These are phyloP conservation scores for Aurelia sp. DNA, from an alignment of 30 jellyfish, hydroid and myxozoan species.

Conservation along the genomic window DNA sequence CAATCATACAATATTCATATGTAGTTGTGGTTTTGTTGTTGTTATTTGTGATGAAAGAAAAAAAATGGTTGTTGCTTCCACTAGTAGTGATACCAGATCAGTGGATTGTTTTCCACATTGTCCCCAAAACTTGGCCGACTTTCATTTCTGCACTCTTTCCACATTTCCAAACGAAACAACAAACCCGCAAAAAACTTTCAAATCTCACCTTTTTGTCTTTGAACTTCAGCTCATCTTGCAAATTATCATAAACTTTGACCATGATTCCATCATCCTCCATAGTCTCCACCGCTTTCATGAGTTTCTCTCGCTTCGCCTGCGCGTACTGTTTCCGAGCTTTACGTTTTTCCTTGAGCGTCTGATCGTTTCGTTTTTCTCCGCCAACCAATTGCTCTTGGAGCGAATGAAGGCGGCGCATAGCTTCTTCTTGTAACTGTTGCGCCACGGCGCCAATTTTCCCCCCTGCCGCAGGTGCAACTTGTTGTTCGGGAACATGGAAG, in stretches of 20 bases:
- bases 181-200: no score
- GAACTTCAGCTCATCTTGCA: constrained; percentile 92
- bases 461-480: constrained; percentile 21
- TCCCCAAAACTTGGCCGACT: neutral
- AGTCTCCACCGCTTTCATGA: constrained; percentile 85
- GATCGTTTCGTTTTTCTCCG: constrained; percentile 82
- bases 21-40: no score
- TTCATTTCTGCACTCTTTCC: no score
- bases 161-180: no score
- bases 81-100: no score
- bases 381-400: constrained; percentile 98
- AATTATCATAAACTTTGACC: constrained; percentile 95
- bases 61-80: no score
- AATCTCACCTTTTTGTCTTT: constrained; percentile 61
- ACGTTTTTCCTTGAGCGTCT: constrained; percentile 82
- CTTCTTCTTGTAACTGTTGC: constrained; percentile 95
- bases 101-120: neutral
- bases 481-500: constrained; percentile 65
- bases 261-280: constrained; percentile 99
- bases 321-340: constrained; percentile 93
- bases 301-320: constrained; percentile 80
- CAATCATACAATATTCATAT: no score
- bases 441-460: constrained; percentile 77
- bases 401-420: constrained; percentile 80
- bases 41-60: no score